phyloP scores from a whole-genome alignment of 2,113 vertebrate genomes.

The Embiotoca jacksoni region DNA sequence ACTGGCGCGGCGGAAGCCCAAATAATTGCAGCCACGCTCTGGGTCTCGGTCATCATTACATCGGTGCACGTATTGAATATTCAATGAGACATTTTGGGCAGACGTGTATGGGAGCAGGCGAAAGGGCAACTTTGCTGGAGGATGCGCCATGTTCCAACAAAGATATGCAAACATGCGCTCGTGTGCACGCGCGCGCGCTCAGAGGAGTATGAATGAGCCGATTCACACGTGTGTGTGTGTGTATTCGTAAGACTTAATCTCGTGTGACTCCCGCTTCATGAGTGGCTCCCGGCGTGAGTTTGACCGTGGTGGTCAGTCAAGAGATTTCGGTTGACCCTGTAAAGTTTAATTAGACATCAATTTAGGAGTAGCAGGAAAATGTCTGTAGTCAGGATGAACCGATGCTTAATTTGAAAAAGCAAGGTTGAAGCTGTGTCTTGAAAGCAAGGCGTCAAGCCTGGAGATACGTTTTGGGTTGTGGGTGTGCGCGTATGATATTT shows the following conservation, averaged over 20 bases:
- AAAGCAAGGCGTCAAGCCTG: too few species aligned
- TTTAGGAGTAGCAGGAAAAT: background rate
- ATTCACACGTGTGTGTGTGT: background rate
- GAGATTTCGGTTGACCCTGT: background rate
- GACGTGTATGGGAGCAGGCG: slow-evolving; percentile 33
- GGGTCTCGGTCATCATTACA: slow-evolving; percentile 69
- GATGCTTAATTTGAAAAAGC: background rate
- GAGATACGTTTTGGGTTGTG: too few species aligned
- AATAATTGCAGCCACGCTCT: slow-evolving; percentile 66
- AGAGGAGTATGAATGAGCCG: background rate
- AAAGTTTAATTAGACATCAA: background rate
- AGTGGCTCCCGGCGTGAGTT: background rate
- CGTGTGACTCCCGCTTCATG: background rate
- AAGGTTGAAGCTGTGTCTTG: too few species aligned
- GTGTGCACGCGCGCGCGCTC: background rate
- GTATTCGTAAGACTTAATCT: background rate
- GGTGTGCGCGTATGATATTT: too few species aligned
- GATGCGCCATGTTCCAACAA: slow-evolving; percentile 36
- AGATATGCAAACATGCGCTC: slow-evolving; percentile 29
- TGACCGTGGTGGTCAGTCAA: background rate
- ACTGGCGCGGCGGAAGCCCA: slow-evolving; percentile 59
- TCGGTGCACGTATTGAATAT: slow-evolving; percentile 68
- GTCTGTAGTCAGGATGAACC: background rate
- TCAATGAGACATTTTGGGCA: slow-evolving; percentile 75
- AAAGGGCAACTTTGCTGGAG: slow-evolving; percentile 66